phyloP scores from a whole-genome alignment of 1,140 invertebrate genomes.

The Cataglyphis hispanica region DNA sequence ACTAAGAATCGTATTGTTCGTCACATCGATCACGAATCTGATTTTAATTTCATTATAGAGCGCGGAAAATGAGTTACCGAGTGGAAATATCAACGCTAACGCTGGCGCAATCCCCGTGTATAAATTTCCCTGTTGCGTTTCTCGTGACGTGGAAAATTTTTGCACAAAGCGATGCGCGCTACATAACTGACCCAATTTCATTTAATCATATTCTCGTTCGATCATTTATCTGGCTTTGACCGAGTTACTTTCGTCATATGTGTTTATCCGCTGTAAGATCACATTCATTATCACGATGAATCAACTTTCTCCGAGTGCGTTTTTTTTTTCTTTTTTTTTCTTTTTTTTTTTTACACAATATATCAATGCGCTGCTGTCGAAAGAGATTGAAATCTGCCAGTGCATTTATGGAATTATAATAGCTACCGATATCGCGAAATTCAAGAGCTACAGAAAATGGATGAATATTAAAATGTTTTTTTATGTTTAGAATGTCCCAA shows the following conservation, averaged over 20 bases:
- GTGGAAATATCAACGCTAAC: slow-evolving; percentile 50
- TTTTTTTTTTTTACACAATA: slow-evolving; percentile 30
- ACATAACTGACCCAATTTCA: slow-evolving; percentile 21
- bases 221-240: slow-evolving; percentile 59
- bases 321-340: too few relatives aligned
- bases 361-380: not conserved
- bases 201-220: not conserved
- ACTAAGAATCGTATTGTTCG: slow-evolving; percentile 38
- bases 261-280: slow-evolving; percentile 37
- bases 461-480: not conserved
- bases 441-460: not conserved
- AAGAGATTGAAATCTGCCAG: not conserved
- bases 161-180: slow-evolving; percentile 17
- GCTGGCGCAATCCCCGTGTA: slow-evolving; percentile 8
- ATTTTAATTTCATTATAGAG: slow-evolving; percentile 27
- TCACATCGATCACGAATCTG: not conserved
- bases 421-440: not conserved
- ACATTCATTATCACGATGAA: slow-evolving; percentile 31
- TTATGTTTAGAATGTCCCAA: not conserved
- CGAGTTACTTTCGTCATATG: slow-evolving; percentile 54
- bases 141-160: slow-evolving; percentile 8
- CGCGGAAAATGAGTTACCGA: not conserved
- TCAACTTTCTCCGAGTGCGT: slow-evolving; percentile 44
- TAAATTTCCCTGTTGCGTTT: slow-evolving; percentile 28
- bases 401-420: not conserved